Base-by-base conservation (phyloP, 2,113 vertebrate genomes). In the Proterorhinus semilunaris region DNA sequence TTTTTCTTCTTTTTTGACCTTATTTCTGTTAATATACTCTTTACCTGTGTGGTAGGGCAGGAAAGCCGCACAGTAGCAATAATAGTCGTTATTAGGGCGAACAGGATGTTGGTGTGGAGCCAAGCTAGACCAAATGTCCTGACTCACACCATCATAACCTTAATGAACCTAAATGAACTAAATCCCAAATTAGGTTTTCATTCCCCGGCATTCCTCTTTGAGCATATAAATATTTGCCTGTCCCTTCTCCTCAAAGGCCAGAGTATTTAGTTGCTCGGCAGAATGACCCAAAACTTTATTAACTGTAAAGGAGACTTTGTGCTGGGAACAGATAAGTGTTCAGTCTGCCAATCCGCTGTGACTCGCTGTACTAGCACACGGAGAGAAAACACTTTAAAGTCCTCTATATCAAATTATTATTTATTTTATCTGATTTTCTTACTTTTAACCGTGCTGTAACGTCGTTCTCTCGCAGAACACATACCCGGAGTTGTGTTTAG, bases 201-300 rank as follows among this genome's bases (percentile, higher is more conserved):
- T 75, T 74, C 54, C 62, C 43, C 15, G 46, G 42, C 71, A 78
- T 83, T 86, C 74, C 83, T 80, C 83, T 75, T 73, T 82, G 63
- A 76, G 63, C 17, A 48, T 52, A 81, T 90, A 82, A 91, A 89
- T 92, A 91, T 91, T 91, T 90, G 77, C 83, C 73, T 83, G 83
- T 88, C 76, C 63, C 69, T 65, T 76, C 52, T 74, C 69, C 54
- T 71, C 72, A 44, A 54, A 68, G 71, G 78, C 61, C 74, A 81
- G 74, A 80, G 80, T 82, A 85, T 88, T 91, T 85, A 73, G 88
- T 88, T 86, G 49, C 82, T 51, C 72, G 64, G 83, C 72, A 71
- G 83, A 88, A 78, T 67, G 65, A 79, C 77, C 68, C 84, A 65
- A 63, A 11, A 58, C 76, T 85, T 87, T 68, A 91, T 86, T 87